Evolutionary conservation across 2,113 vertebrate species (phyloP).

Genomic region (Corvus cornix): DNA sequence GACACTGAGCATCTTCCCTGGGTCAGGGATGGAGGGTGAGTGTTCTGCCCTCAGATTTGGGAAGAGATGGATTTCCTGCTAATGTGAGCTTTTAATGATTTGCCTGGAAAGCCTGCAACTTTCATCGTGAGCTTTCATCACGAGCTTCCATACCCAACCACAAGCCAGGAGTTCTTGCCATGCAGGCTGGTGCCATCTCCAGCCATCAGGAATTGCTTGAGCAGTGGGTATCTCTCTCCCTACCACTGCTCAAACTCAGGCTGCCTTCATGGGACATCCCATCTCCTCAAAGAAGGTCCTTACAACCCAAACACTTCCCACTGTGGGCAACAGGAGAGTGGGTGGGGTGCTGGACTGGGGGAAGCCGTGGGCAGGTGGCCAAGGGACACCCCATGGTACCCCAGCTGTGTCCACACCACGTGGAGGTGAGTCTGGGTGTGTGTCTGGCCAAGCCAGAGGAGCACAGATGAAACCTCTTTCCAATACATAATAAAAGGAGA

Average conservation of each 20-base stretch:
- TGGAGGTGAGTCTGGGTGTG: slow-evolving; percentile 53
- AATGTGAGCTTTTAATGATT: neutral
- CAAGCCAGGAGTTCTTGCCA: neutral
- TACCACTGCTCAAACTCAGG: neutral
- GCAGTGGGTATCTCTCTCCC: neutral
- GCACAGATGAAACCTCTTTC: slow-evolving; percentile 61
- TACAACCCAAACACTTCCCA: neutral
- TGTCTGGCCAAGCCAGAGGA: slow-evolving; percentile 61
- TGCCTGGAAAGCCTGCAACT: neutral
- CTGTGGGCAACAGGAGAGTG: neutral
- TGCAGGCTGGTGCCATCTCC: neutral
- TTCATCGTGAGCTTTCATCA: neutral
- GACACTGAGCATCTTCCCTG: neutral
- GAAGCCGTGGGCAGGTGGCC: neutral
- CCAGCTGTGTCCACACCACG: neutral
- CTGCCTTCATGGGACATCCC: neutral
- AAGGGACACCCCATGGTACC: neutral
- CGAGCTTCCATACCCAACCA: neutral
- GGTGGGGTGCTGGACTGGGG: neutral
- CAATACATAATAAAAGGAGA: slow-evolving; percentile 70
- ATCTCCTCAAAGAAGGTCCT: neutral
- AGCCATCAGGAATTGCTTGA: neutral
- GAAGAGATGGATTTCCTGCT: neutral
- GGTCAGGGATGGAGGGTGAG: neutral
- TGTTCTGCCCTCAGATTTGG: neutral